Evolutionary conservation across 2,113 vertebrate species (phyloP), one percentile per base, ranked within the genome.

Genomic region (Menidia beryllina): DNA sequence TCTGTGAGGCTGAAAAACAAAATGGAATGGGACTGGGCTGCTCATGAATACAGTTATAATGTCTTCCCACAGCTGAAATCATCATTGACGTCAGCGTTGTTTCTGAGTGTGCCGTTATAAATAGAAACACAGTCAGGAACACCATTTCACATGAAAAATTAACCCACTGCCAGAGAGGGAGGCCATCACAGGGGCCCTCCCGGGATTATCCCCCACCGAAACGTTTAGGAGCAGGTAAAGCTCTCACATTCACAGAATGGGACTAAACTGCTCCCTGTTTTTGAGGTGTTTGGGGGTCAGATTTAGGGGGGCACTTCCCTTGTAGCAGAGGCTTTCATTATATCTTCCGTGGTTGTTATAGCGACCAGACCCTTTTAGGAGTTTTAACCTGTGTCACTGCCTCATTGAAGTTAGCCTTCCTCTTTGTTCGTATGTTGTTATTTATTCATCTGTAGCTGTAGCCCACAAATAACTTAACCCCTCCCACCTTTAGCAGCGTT

Each of bases 381-480:
- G 45, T 50, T 56, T 38, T 21, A 41, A 62, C 62, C 47, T 85
- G 24, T 66, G 65, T 61, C 80, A 85, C 85, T 88, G 85, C 84
- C 89, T 79, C 64, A 55, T 77, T 65, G 24, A 68, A 52, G 64
- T 69, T 51, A 79, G 72, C 77, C 69, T 58, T 48, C 25, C 70
- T 73, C 51, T 19, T n/a, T 65, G 67, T 88, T 66, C 75, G 56
- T 87, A 50, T 66, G 48, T 20, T 63, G 56, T 67, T 80, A 91
- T 87, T 90, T 90, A 85, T 89, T 90, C 79, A 70, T 69, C 69
- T 59, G 65, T 72, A 81, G 72, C 66, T 69, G 24, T 59, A 52
- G 60, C 60, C 63, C 43, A 58, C 58, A 61, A 53, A 55, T 55
- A 43, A 27, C 26, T 7, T 20, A 11, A 43, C 19, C 41, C 59